phyloP scores from a whole-genome alignment of 2,113 vertebrate species.

The Glaucomys volans region DNA sequence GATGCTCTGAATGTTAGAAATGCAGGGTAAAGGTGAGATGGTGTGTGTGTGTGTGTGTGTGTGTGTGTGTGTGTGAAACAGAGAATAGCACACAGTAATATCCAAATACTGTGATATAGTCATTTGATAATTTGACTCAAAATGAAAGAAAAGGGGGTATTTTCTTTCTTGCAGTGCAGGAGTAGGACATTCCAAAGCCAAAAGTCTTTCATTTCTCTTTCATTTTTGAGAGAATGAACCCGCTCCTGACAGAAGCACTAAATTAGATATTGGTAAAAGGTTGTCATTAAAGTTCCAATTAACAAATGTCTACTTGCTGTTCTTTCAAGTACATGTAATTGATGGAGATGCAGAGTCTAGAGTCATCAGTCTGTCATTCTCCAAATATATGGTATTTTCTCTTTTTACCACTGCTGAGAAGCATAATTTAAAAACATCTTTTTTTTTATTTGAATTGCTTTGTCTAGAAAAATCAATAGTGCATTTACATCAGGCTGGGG shows the following conservation, averaged over 20 bases:
- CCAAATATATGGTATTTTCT: constrained; percentile 79
- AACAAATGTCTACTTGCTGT: constrained; percentile 40
- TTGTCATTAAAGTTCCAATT: constrained; percentile 31
- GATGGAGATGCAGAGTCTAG: constrained; percentile 56
- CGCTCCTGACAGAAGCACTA: constrained; percentile 50
- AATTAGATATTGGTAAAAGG: constrained; percentile 75
- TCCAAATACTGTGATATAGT: constrained; percentile 18
- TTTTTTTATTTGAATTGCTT: constrained; percentile 80
- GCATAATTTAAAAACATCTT: constrained; percentile 80
- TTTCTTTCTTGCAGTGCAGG: not conserved
- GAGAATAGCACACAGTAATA: not conserved
- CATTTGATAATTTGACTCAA: constrained; percentile 8
- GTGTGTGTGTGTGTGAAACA: not conserved
- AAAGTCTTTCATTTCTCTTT: constrained; percentile 40
- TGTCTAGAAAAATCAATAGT: constrained; percentile 76
- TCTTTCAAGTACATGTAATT: constrained; percentile 49
- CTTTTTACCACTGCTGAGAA: constrained; percentile 68
- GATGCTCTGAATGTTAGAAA: not conserved
- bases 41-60: not conserved
- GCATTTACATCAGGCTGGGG: constrained; percentile 67
- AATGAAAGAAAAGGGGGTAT: constrained; percentile 30
- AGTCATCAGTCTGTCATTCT: constrained; percentile 59
- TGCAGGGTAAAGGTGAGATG: not conserved
- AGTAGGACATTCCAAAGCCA: not conserved
- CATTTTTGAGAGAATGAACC: constrained; percentile 51